phyloP scores from a whole-genome alignment of 2,888 invertebrate species.

The Unio pictorum region DNA sequence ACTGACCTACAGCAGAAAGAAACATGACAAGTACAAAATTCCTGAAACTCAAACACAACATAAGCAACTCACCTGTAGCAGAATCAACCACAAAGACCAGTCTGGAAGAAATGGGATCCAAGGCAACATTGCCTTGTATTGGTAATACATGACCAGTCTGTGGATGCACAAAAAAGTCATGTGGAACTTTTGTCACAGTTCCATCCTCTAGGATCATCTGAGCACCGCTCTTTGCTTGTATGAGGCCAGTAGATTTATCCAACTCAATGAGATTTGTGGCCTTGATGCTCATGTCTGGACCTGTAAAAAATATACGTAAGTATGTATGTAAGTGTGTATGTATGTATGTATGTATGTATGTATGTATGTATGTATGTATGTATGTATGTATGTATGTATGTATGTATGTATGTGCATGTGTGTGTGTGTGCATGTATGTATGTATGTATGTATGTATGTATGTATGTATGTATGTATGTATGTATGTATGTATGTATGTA shows the following conservation, averaged over 20 bases:
- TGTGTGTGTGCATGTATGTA: too few relatives aligned
- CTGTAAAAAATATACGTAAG: constrained; percentile 17
- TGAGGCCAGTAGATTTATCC: constrained; percentile 62
- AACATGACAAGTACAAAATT: too few relatives aligned
- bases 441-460: too few relatives aligned
- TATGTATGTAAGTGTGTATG: too few relatives aligned
- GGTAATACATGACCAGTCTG: constrained; percentile 67
- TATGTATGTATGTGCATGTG: too few relatives aligned
- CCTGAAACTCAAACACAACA: background rate
- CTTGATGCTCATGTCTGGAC: constrained; percentile 36
- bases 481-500: too few relatives aligned
- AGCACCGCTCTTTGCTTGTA: constrained; percentile 51
- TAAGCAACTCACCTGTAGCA: constrained; percentile 54
- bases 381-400: too few relatives aligned
- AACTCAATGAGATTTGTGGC: constrained; percentile 43
- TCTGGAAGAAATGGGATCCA: constrained; percentile 60
- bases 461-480: too few relatives aligned
- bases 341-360: too few relatives aligned
- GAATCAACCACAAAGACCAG: constrained; percentile 65
- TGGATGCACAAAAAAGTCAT: constrained; percentile 62
- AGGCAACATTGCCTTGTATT: constrained; percentile 63
- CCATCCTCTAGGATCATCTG: constrained; percentile 61
- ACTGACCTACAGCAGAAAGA: too few relatives aligned
- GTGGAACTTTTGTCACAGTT: constrained; percentile 46
- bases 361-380: too few relatives aligned